phyloP scores from a whole-genome alignment of 2,113 vertebrate species.

The Embiotoca jacksoni region DNA sequence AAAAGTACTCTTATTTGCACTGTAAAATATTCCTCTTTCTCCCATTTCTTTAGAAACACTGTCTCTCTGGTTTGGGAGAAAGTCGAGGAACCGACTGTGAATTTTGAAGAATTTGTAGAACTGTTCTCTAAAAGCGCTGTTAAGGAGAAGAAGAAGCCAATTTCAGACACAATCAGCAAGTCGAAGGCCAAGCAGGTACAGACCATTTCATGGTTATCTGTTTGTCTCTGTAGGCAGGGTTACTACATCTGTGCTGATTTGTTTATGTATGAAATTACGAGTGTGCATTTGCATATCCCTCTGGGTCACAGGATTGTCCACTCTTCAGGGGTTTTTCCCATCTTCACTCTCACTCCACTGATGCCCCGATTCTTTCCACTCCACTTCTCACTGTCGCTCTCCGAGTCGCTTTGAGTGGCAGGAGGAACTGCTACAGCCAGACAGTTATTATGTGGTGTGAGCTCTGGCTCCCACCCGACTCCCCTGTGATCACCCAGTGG shows the following conservation, averaged over 20 bases:
- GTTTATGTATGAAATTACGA: neutral
- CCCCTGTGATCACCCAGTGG: slow-evolving; percentile 71
- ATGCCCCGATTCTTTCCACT: slow-evolving; percentile 37
- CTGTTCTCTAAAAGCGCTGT: slow-evolving; percentile 96
- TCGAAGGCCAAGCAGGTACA: slow-evolving; percentile 94
- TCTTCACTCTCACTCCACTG: slow-evolving; percentile 33
- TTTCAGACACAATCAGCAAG: slow-evolving; percentile 97
- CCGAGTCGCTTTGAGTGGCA: slow-evolving; percentile 71
- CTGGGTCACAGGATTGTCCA: slow-evolving; percentile 3
- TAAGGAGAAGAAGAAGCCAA: slow-evolving; percentile 97
- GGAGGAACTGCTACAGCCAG: slow-evolving; percentile 77
- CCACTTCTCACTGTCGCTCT: slow-evolving; percentile 45
- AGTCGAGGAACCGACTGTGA: slow-evolving; percentile 93
- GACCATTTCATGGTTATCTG: neutral
- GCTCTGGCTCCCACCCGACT: slow-evolving; percentile 79
- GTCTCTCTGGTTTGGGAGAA: slow-evolving; percentile 94
- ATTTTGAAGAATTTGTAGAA: slow-evolving; percentile 95
- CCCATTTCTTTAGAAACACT: slow-evolving; percentile 83
- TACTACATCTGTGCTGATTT: slow-evolving; percentile 2
- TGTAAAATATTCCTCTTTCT: slow-evolving; percentile 31
- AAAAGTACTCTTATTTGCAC: neutral
- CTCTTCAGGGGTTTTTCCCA: slow-evolving; percentile 39
- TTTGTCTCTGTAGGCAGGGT: neutral
- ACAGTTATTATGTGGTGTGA: slow-evolving; percentile 82
- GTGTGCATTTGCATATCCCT: neutral